Evolutionary conservation across 2,888 invertebrate species (phyloP), one percentile per base, ranked within the genome.

Genomic region (Tiphia femorata): DNA sequence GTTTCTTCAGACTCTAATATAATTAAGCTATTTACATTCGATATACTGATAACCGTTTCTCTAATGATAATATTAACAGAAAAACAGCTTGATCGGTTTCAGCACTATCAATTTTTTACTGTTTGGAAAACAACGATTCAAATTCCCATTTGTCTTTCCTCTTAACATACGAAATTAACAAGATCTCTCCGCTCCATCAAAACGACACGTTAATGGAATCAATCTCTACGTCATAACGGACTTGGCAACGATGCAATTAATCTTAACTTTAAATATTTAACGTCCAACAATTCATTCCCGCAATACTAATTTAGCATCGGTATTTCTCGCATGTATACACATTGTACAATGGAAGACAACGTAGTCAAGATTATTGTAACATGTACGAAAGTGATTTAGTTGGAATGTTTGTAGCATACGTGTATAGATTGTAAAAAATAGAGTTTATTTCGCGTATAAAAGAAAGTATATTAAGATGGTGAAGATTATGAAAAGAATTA

Each of bases 11-110:
- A n/a, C n/a, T n/a, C n/a, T n/a, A n/a, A n/a, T n/a, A n/a, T n/a
- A n/a, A n/a, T n/a, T n/a, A n/a, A n/a, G n/a, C 62, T 69, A 69
- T 69, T 62, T 68, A 68, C 65, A 69, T 52, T 68, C 58, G 49
- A 60, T 62, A 56, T 47, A 64, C 52, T 27, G 6, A 10, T 10
- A 10, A 10, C 27, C 5, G 27, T 27, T 5, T 7, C 27, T 7
- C n/a, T n/a, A n/a, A n/a, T n/a, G n/a, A n/a, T n/a, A n/a, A 12
- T 44, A 44, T 27, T 44, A 19, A 44, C 43, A 44, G 30, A 50
- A 30, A 41, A 56, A 25, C n/a, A n/a, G 49, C 37, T 29, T 42
- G n/a, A n/a, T 25, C 25, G 25, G 8, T 6, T 5, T 25, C 25
- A 25, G 5, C 4, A 25, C 25, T 25, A 25, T 25, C 25, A 25